Percentiles rank a stretch among this genome's conserved stretches.
phyloP scores from a whole-genome alignment of 2,797 vertebrate genomes.

The Poecilia wingei region DNA sequence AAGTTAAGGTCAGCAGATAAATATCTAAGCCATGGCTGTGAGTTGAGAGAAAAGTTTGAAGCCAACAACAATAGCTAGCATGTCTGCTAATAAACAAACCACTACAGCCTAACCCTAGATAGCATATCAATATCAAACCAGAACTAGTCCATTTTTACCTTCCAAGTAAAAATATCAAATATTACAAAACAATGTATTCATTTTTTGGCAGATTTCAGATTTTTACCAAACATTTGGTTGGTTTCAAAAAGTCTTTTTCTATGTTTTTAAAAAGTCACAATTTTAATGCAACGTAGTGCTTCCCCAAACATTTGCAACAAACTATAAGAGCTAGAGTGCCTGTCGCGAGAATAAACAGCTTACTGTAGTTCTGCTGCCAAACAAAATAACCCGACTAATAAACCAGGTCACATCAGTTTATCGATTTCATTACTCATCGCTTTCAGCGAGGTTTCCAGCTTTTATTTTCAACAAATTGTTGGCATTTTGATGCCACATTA shows the following conservation, averaged over 20 bases:
- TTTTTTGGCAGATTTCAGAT: background rate
- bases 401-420: background rate
- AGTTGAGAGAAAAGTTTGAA: background rate
- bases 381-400: background rate
- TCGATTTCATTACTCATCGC: background rate
- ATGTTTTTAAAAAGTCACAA: background rate
- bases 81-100: background rate
- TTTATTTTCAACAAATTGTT: background rate
- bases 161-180: background rate
- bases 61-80: background rate
- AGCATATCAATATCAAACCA: background rate
- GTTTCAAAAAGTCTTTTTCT: background rate
- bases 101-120: background rate
- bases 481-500: background rate
- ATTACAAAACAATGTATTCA: background rate
- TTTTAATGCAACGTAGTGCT: background rate
- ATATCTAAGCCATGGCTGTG: background rate
- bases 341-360: background rate
- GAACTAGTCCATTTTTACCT: background rate
- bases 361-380: background rate
- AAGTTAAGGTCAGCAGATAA: background rate
- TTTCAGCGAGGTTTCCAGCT: background rate
- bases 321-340: background rate
- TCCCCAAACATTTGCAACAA: background rate
- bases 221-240: background rate